Percentiles rank a stretch among this genome's conserved stretches.
These are phyloP conservation scores for Bothrops jararaca DNA, from an alignment of 2,113 vertebrate species.

Conservation along the genomic window DNA sequence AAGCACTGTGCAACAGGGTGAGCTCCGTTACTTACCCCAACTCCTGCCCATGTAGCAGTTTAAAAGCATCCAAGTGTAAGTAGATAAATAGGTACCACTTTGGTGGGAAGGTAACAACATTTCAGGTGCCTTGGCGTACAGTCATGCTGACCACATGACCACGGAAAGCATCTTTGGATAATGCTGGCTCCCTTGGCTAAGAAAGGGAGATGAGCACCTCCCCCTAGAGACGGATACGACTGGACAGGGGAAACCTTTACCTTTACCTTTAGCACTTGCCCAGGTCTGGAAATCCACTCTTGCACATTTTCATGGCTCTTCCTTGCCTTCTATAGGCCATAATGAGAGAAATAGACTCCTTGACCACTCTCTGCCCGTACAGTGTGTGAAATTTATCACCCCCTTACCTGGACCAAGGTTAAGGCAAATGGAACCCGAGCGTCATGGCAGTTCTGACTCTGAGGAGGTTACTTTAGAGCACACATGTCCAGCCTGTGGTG, in stretches of 20 bases:
- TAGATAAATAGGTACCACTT: neutral
- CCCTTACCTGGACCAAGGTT: neutral
- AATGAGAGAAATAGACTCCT: neutral
- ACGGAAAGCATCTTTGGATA: neutral
- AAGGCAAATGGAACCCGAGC: neutral
- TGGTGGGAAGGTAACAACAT: neutral
- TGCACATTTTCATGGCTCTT: too few relatives aligned
- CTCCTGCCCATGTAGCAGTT: neutral
- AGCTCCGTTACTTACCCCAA: neutral
- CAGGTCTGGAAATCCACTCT: too few relatives aligned
- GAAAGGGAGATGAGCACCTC: neutral
- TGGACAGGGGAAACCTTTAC: too few relatives aligned
- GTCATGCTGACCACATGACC: neutral
- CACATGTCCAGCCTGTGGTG: neutral
- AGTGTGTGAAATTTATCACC: neutral
- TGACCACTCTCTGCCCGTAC: neutral
- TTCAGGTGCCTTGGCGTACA: neutral
- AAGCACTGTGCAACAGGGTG: rapidly evolving
- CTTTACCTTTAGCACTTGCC: too few relatives aligned
- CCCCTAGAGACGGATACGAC: too few relatives aligned
- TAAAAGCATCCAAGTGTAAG: neutral
- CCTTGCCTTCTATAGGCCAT: too few relatives aligned
- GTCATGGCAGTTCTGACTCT: neutral
- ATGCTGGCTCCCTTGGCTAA: neutral
- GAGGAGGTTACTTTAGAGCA: neutral